Base-by-base conservation (phyloP, 2,888 invertebrate species). In the Tribolium freemani region DNA sequence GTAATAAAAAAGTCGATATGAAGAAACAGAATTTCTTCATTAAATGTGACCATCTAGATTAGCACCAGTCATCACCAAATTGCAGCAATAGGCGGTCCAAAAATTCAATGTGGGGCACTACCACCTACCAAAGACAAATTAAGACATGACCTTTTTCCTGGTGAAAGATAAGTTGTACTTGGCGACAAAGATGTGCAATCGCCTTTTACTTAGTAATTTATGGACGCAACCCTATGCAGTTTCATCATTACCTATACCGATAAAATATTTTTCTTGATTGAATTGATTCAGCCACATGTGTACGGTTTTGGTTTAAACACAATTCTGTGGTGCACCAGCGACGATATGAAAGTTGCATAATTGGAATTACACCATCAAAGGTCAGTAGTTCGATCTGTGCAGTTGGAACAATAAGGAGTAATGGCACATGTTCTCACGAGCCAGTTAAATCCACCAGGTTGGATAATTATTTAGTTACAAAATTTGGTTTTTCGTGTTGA, bases 331-430 rank as follows among this genome's bases (percentile, higher is more conserved):
- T 68, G 58, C 68, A 69, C 50, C 53, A 20, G 26, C 44, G 48
- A 58, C 31, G 5, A 46, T 63, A 63, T 54, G 56, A 38, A 20
- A 54, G 50, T 73, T 75, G 71, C 73, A 75, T 63, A 71, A 73
- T 58, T 48, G 44, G 46, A 68, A 58, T 79, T 80, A 75, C 80
- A 74, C 73, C 71, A 80, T 20, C 78, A 84, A 84, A 84, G 84
- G 84, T 84, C 83, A 83, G 78, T 81, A 81, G 84, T 84, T 83
- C 84, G 82, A 82, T 80, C 76, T 75, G 72, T 77, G 76, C 63
- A 51, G 58, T 74, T 75, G 16, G 75, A 79, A 81, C 82, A 82
- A 81, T 82, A 78, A 71, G 75, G 68, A 74, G 71, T 80, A 79
- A 80, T 82, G 79, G 76, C 74, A 78, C 76, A 75, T 78, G 71